Percentiles rank a stretch among this genome's conserved stretches.
Conservation (phyloP, 2,113 vertebrate species). For the Dasyprocta punctata region DNA sequence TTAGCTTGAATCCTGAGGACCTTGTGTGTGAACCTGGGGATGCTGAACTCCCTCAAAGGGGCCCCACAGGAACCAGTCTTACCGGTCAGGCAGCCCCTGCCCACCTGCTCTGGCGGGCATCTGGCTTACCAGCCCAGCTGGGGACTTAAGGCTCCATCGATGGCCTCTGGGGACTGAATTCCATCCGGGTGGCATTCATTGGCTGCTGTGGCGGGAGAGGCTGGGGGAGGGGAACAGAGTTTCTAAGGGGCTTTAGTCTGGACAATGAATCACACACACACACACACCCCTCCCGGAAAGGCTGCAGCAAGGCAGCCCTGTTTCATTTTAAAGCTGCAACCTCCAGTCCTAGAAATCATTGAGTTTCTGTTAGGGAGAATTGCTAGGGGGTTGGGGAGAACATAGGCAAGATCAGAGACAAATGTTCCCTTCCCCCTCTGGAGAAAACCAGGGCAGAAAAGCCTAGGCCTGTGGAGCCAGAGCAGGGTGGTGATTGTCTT, state of each 20-base stretch:
- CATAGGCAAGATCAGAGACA: slow-evolving; percentile 38
- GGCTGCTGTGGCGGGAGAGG: slow-evolving; percentile 77
- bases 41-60: slow-evolving; percentile 69
- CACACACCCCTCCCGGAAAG: slow-evolving; percentile 80
- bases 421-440: slow-evolving; percentile 32
- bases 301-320: slow-evolving; percentile 76
- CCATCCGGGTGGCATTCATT: slow-evolving; percentile 81
- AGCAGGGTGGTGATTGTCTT: slow-evolving; percentile 53
- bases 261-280: slow-evolving; percentile 86
- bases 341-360: slow-evolving; percentile 25
- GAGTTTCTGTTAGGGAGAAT: slow-evolving; percentile 32
- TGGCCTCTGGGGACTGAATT: slow-evolving; percentile 82
- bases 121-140: slow-evolving; percentile 80
- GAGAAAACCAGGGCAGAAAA: slow-evolving; percentile 19
- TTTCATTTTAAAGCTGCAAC: slow-evolving; percentile 71
- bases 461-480: slow-evolving; percentile 20
- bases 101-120: slow-evolving; percentile 79
- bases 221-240: slow-evolving; percentile 84
- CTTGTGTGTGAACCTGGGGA: slow-evolving; percentile 22
- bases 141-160: slow-evolving; percentile 71
- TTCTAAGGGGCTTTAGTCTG: slow-evolving; percentile 86
- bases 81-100: slow-evolving; percentile 78
- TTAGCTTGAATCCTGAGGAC: slow-evolving; percentile 55
- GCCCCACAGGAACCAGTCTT: slow-evolving; percentile 79
- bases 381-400: not conserved